Evolutionary conservation across 2,888 invertebrate species (phyloP).

Genomic region (Escarpia spicata): DNA sequence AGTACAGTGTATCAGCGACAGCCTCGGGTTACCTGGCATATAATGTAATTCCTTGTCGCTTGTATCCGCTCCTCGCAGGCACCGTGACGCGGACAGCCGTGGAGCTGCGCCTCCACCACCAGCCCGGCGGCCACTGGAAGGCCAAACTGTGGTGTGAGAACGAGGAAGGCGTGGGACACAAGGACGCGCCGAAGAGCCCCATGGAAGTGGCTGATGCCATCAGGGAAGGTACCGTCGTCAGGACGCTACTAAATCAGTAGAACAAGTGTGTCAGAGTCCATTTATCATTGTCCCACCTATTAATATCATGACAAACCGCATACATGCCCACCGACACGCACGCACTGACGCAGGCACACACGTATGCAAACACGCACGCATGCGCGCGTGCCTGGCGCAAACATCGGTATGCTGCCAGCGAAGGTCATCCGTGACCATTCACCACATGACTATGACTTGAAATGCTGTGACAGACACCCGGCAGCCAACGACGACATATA

Average conservation of each 20-base stretch:
- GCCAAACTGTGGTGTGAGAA: neutral
- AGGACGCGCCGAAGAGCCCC: neutral
- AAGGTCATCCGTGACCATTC: too few species aligned
- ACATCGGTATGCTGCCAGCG: too few species aligned
- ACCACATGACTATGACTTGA: too few species aligned
- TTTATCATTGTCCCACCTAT: neutral
- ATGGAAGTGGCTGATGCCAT: neutral
- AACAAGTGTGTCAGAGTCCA: neutral
- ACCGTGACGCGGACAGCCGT: conserved; percentile 36
- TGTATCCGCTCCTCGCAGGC: conserved; percentile 23
- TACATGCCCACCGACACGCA: too few species aligned
- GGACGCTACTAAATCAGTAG: neutral
- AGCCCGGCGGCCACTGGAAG: neutral
- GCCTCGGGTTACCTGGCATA: too few species aligned
- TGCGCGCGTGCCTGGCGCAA: too few species aligned
- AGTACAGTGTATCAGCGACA: neutral
- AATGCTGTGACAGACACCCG: too few species aligned
- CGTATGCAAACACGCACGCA: too few species aligned
- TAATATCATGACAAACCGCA: neutral
- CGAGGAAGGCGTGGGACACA: conserved; percentile 26
- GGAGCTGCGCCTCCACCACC: conserved; percentile 33
- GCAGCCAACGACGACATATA: too few species aligned
- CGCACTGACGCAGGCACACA: too few species aligned
- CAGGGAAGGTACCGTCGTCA: neutral
- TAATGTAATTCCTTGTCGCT: neutral